Evolutionary conservation across 2,797 vertebrate genomes (phyloP), one percentile per base, ranked within the genome.

Genomic region (Microctenopoma lineatum): DNA sequence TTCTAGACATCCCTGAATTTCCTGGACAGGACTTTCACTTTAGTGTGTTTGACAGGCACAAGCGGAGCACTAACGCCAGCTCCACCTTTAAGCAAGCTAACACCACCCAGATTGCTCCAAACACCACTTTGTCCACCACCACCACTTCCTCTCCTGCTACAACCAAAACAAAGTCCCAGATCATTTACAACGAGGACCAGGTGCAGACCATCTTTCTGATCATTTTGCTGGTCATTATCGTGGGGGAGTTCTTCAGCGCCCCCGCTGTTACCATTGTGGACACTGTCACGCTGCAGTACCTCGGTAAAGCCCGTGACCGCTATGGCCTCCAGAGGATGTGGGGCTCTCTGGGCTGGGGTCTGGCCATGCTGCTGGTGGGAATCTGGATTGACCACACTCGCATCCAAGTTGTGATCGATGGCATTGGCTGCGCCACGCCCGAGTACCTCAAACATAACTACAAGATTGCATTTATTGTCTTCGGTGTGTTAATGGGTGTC

Each of bases 271-370:
- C 98, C 47, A 98, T 99, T 4, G 98, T 99, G 77, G 98, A 99
- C 91, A 98, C 98, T 0, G 92, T 98, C 42, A 99, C 98, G 0
- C 93, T 99, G 71, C 96, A 99, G 86, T 97, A 98, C 75, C 94
- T 99, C 0, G 97, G 97, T 2, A 95, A 93, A 5, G 96, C 98
- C 64, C 88, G 97, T 0, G 97, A 99, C 84, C 96, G 96, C 6
- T 99, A 99, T 1, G 98, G 98, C 29, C 82, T 98, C 67, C 98
- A 99, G 90, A 92, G 98, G 29, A 99, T 99, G 98, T 99, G 97
- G 97, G 97, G 98, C 0, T 99, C 98, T 0, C 92, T 99, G 83
- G 98, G 98, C 69, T 99, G 97, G 97, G 98, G 98, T 0, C 74
- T 99, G 72, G 95, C 97, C 56, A 99, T 99, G 98, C 93, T 99